Percentiles rank a stretch among this genome's conserved stretches.
phyloP scores from a whole-genome alignment of 2,113 vertebrate species.

The Saccopteryx leptura region DNA sequence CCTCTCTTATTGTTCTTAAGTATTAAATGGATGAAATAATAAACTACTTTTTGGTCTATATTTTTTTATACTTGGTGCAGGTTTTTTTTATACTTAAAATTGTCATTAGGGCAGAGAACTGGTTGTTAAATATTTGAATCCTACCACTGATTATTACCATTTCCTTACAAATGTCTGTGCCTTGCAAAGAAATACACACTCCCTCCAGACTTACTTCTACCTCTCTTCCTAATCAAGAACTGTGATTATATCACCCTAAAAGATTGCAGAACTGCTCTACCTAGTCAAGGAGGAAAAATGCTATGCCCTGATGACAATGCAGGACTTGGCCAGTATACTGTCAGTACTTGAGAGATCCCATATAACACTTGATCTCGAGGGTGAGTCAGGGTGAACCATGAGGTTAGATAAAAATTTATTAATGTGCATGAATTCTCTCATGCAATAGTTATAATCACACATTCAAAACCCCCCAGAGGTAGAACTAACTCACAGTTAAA shows the following conservation, averaged over 20 bases:
- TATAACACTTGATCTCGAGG: neutral
- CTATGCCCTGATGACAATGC: neutral
- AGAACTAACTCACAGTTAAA: neutral
- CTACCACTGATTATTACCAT: neutral
- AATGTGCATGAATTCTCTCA: neutral
- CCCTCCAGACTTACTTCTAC: neutral
- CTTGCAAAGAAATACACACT: neutral
- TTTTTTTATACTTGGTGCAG: too few relatives aligned
- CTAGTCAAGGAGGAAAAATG: neutral
- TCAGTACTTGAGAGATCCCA: neutral
- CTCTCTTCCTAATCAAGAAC: neutral
- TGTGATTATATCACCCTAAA: neutral
- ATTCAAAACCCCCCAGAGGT: neutral
- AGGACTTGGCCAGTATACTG: neutral
- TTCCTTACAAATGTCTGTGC: neutral
- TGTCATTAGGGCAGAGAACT: too few relatives aligned
- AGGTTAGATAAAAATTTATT: neutral
- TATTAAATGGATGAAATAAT: too few relatives aligned
- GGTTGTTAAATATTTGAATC: too few relatives aligned
- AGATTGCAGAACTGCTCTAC: neutral
- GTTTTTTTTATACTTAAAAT: too few relatives aligned
- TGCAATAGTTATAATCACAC: neutral
- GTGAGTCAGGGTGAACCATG: neutral
- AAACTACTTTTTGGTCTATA: too few relatives aligned
- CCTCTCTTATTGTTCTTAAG: too few relatives aligned